Conservation (phyloP, 2,888 invertebrate species). For the Pantelozetes paolii region DNA sequence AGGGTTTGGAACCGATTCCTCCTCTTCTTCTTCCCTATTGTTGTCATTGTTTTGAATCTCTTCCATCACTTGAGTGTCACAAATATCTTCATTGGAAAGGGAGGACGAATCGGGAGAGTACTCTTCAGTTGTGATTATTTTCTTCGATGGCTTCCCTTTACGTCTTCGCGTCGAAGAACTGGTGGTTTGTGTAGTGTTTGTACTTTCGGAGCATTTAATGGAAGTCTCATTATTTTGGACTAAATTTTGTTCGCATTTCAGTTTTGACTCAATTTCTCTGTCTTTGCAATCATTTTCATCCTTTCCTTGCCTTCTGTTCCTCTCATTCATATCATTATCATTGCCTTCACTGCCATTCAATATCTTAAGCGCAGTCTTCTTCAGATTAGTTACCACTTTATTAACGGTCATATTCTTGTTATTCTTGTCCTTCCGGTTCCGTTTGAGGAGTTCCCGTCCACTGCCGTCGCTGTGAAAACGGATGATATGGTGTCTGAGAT, state of each 20-base stretch:
- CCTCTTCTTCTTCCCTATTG: slow-evolving; percentile 32
- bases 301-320: background rate
- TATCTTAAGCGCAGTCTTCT: slow-evolving; percentile 24
- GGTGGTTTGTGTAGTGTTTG: background rate
- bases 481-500: slow-evolving; percentile 52
- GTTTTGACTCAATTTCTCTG: background rate
- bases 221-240: background rate
- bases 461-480: slow-evolving; percentile 51
- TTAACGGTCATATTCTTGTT: background rate
- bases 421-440: slow-evolving; percentile 45
- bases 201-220: background rate
- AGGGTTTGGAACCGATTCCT: no score
- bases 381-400: background rate
- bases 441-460: slow-evolving; percentile 46
- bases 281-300: background rate
- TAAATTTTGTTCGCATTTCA: background rate
- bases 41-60: background rate
- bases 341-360: slow-evolving; percentile 5
- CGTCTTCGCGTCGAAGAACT: slow-evolving; percentile 42
- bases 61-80: background rate
- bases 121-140: slow-evolving; percentile 35
- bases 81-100: slow-evolving; percentile 9
- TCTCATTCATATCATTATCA: background rate
- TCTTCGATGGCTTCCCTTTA: slow-evolving; percentile 43
- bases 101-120: background rate